Conservation (phyloP, 2,113 vertebrate species). For the Sylvilagus bachmani region DNA sequence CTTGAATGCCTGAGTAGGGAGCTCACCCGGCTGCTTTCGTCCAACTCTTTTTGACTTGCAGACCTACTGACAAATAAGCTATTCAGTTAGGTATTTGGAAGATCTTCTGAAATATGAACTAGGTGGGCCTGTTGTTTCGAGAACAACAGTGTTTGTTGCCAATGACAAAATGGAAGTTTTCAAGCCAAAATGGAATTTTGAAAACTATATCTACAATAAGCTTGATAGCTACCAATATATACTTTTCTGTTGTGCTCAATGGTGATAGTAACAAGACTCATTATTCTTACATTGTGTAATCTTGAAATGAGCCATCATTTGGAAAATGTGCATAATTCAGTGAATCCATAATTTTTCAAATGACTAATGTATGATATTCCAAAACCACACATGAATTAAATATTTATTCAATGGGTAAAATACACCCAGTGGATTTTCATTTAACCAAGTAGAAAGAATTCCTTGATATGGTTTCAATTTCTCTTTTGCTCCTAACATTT, state of each 20-base stretch:
- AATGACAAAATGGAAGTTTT: constrained; percentile 8
- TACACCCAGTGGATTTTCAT: constrained; percentile 13
- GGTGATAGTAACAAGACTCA: constrained; percentile 2
- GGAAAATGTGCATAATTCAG: neutral
- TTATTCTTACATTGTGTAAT: constrained; percentile 28
- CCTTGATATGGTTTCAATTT: neutral
- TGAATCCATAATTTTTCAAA: constrained; percentile 33
- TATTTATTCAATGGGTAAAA: neutral
- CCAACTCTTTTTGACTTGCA: constrained; percentile 61
- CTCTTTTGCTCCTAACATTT: neutral
- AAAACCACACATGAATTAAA: constrained; percentile 16
- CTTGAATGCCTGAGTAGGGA: neutral
- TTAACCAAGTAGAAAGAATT: constrained; percentile 38
- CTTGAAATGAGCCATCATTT: constrained; percentile 24
- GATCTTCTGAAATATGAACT: constrained; percentile 33
- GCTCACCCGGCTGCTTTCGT: neutral
- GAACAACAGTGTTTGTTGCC: constrained; percentile 23
- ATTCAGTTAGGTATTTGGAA: constrained; percentile 42
- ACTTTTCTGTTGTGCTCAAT: constrained; percentile 25
- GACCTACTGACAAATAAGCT: constrained; percentile 12
- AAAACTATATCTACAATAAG: neutral
- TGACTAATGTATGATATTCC: constrained; percentile 11
- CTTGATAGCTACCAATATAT: neutral
- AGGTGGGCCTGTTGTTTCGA: constrained; percentile 11
- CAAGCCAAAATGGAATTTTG: constrained; percentile 34